These are phyloP conservation scores for Acyrthosiphon pisum DNA, from an alignment of 1,140 invertebrate species.

Conservation along the genomic window DNA sequence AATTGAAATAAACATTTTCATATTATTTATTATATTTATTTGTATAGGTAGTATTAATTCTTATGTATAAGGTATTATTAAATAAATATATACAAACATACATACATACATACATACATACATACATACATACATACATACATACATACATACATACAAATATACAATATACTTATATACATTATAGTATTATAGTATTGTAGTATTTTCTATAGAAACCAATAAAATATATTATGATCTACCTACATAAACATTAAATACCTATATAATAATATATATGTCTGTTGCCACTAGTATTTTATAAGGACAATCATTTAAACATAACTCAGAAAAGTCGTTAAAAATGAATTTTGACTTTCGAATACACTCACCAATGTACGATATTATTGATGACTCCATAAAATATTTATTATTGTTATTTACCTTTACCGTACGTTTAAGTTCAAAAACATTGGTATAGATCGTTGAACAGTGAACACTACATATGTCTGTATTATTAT, in stretches of 20 bases:
- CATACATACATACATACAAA: no score
- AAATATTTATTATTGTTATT: constrained; percentile 21
- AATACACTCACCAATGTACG: not conserved
- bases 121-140: no score
- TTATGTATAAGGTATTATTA: no score
- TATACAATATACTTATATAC: not conserved
- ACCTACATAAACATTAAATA: not conserved
- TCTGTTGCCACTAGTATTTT: not conserved
- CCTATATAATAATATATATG: not conserved
- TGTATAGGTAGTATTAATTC: no score
- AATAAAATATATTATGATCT: not conserved
- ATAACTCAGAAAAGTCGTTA: not conserved
- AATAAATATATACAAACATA: no score
- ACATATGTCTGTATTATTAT: not conserved
- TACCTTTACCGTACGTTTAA: not conserved
- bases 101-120: no score
- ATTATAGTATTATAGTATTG: no score
- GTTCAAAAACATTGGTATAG: not conserved
- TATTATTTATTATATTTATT: not conserved
- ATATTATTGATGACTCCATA: constrained; percentile 3
- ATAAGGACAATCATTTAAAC: not conserved
- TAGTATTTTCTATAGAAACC: not conserved
- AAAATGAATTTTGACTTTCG: not conserved
- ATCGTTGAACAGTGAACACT: not conserved
- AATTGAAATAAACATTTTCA: not conserved